Conservation (phyloP, 1,140 invertebrate species). For the Drosophila murphyi region DNA sequence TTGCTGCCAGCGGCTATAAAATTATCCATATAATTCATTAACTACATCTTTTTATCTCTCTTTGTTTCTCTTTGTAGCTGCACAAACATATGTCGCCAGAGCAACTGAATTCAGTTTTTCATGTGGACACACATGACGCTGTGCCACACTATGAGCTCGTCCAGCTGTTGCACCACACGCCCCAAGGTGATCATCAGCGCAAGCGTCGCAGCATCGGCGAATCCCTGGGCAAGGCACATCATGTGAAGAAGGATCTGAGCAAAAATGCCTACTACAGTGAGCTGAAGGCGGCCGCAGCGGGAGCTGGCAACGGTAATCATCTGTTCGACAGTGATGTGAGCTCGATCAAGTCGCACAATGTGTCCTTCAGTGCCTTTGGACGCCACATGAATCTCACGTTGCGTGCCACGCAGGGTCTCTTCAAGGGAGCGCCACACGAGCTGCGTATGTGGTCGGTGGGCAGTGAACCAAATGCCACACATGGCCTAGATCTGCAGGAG, state of each 20-base stretch:
- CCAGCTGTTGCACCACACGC: conserved; percentile 86
- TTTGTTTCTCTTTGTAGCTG: conserved; percentile 85
- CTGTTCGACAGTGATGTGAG: conserved; percentile 67
- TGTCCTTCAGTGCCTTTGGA: conserved; percentile 92
- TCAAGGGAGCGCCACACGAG: conserved; percentile 87
- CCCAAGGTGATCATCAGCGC: conserved; percentile 45
- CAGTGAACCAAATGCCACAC: conserved; percentile 88
- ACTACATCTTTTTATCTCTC: conserved; percentile 12
- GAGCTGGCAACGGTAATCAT: conserved; percentile 31
- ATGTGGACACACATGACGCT: conserved; percentile 90
- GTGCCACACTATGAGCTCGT: conserved; percentile 87
- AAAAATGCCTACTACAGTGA: conserved; percentile 83
- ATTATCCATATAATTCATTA: conserved; percentile 13
- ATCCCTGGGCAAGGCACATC: conserved; percentile 57
- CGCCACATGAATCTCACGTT: conserved; percentile 89
- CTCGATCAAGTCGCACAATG: conserved; percentile 86
- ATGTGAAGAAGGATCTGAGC: conserved; percentile 84
- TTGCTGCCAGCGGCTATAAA: conserved; percentile 49
- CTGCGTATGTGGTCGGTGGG: conserved; percentile 91
- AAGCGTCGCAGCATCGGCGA: conserved; percentile 79
- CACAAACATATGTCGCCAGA: conserved; percentile 93
- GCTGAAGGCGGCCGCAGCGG: conserved; percentile 57
- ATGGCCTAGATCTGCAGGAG: conserved; percentile 91
- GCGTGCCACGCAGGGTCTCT: conserved; percentile 89
- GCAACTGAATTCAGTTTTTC: conserved; percentile 92